Base-by-base conservation (phyloP, 2,888 invertebrate species). In the Eulithis prunata region DNA sequence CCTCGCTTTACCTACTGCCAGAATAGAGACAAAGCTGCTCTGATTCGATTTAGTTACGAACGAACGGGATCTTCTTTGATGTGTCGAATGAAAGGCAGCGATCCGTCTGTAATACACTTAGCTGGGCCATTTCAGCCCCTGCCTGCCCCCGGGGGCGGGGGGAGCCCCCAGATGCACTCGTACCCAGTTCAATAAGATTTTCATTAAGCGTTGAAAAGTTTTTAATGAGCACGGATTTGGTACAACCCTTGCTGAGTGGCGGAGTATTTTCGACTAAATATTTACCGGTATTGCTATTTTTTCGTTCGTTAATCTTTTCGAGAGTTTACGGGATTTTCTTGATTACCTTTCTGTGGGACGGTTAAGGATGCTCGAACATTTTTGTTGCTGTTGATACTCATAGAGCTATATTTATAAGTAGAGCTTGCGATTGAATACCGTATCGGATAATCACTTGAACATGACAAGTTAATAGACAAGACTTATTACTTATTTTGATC, bases 21-120 rank as follows among this genome's bases (percentile, higher is more conserved):
- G 81, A 75, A 80, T 82, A 82, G 88, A 88, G 90, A 91, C 91
- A 91, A 91, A 91, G 90, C 90, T 79, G 77, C 77, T 73, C 84
- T 90, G 89, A 92, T 91, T 91, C 90, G 91, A 91, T 91, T 91
- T 89, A 86, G 86, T 82, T 82, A 74, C 81, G 88, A 88, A 85
- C 84, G 88, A 88, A 86, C 86, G 82, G 81, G 87, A 88, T 89
- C 90, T 89, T 90, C 92, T 92, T 92, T 92, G 92, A 93, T 92
- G 92, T 91, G 89, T 90, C 91, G 89, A 92, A 92, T 91, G 92
- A 91, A 90, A 91, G 90, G 91, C 90, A 92, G 85, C 89, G 91
- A 91, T 91, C 91, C 90, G 85, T 78, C 86, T 86, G 90, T 93
- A 92, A 93, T 91, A 91, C 89, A 92, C 88, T 92, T 92, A 92